These are phyloP conservation scores for Sarcophaga rosellei DNA, from an alignment of 2,888 invertebrate species.

Conservation along the genomic window DNA sequence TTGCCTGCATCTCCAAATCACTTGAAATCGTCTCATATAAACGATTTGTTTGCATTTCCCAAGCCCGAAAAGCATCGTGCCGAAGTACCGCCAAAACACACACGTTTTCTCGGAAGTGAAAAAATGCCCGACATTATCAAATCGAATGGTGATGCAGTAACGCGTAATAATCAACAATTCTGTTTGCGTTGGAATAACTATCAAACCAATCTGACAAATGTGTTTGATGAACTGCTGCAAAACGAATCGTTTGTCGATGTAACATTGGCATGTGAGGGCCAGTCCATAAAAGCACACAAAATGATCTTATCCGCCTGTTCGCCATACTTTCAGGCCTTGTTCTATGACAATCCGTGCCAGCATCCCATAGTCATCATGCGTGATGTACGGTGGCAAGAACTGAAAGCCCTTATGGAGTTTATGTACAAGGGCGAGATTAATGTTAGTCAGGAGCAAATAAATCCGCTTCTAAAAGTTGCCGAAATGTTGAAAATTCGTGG, in stretches of 20 bases:
- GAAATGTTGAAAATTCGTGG: conserved; percentile 93
- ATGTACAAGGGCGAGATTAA: conserved; percentile 98
- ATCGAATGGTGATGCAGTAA: conserved; percentile 21
- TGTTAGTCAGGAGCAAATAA: conserved; percentile 95
- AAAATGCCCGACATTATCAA: conserved; percentile 40
- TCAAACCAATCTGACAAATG: conserved; percentile 92
- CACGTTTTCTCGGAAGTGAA: conserved; percentile 15
- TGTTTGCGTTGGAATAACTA: conserved; percentile 97
- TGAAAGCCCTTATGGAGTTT: conserved; percentile 95
- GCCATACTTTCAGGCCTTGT: conserved; percentile 94
- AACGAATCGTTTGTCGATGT: conserved; percentile 95
- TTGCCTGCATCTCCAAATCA: conserved; percentile 78
- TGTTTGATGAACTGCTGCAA: conserved; percentile 91
- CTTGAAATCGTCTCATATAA: conserved; percentile 70
- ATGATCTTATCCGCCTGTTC: conserved; percentile 96
- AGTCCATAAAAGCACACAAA: conserved; percentile 95
- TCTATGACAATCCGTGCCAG: conserved; percentile 96
- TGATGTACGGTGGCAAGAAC: conserved; percentile 93
- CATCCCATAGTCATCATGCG: conserved; percentile 96
- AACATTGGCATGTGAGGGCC: conserved; percentile 94
- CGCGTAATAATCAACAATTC: conserved; percentile 86
- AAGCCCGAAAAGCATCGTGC: conserved; percentile 65
- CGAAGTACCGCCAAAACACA: conserved; percentile 13
- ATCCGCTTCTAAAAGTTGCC: conserved; percentile 92
- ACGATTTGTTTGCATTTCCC: conserved; percentile 73